Evolutionary conservation across 2,113 vertebrate species (phyloP), one percentile per base, ranked within the genome.

Genomic region (Dromiciops gliroides): DNA sequence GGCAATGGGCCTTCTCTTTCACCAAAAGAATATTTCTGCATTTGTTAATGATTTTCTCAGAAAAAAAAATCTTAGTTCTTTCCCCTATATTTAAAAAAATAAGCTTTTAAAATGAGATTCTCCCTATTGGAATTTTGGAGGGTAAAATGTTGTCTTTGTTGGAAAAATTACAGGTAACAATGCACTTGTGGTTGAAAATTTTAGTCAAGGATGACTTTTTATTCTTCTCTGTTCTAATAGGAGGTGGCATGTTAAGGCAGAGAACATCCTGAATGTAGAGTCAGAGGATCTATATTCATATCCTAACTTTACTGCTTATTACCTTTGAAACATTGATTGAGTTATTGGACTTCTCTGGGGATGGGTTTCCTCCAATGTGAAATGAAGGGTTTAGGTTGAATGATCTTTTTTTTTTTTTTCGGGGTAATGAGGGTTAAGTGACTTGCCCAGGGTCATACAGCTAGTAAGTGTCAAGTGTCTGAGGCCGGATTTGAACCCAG

Each of bases 21-120:
- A 83, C 67, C 67, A 94, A 56, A 95, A 95, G 93, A 89, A 91
- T 52, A 67, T 0, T 3, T 50, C 88, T 96, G 7, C 48, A 96
- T 97, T 95, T 96, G 89, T 97, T 95, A 96, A 90, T 96, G 93
- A n/a, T 83, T 97, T 91, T 95, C 96, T 94, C 50, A 92, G 91
- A 67, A 89, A 50, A 94, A 94, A 53, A 94, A 94, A 95, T 52
- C 60, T 94, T 90, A 48, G 51, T 92, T 95, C 94, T 67, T 49
- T 51, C 53, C 44, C 95, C 16, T 95, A 92, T 90, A 88, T 96
- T 95, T 94, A 92, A 49, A 94, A 91, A 97, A 50, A 44, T 48
- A 92, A 92, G 50, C 88, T 94, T 44, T 94, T n/a, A 91, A 67
- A 51, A 16, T 90, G 93, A 24, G 37, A 94, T 89, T 92, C 11